Base-by-base conservation (phyloP, 2,797 vertebrate species). In the Rhinichthys osculus region DNA sequence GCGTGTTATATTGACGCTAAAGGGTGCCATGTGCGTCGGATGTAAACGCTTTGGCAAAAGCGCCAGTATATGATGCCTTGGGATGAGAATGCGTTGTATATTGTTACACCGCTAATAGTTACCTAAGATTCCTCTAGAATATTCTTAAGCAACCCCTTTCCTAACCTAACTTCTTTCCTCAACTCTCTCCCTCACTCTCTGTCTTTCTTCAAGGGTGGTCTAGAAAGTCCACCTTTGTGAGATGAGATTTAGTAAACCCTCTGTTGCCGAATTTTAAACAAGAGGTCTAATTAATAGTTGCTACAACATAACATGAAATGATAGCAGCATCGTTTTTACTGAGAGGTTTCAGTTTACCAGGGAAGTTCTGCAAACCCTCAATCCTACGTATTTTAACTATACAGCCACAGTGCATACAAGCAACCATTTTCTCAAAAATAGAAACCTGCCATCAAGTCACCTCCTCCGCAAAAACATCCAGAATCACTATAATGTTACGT, bases 241-340 rank as follows among this genome's bases (percentile, higher is more conserved):
- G 82, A 89, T 82, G 88, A 87, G 86, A 89, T 89, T 92, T 90
- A 92, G 71, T 42, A 59, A 72, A 64, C 92, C 91, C 93, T 93
- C 35, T 30, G 73, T 67, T 82, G 93, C 93, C 92, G 92, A 86
- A 91, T 92, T 94, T 93, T 94, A 95, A 94, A 94, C 91, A 92
- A 90, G 91, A 92, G 91, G 90, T 88, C 83, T 91, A 92, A 92
- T 91, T 91, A 92, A 91, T 82, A 88, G 91, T 87, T 93, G 87
- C 57, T 80, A 78, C 72, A 85, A 84, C 87, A 83, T 89, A 84
- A 85, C 76, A 69, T 82, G 74, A 35, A 83, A 83, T 47, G 94
- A 95, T 94, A 93, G 93, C 85, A 88, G 93, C 82, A 88, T 87
- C 79, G 90, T 91, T 84, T 88, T 86, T 89, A 92, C 89, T 27